Base-by-base conservation (phyloP, 2,888 invertebrate genomes). In the Timema podura region DNA sequence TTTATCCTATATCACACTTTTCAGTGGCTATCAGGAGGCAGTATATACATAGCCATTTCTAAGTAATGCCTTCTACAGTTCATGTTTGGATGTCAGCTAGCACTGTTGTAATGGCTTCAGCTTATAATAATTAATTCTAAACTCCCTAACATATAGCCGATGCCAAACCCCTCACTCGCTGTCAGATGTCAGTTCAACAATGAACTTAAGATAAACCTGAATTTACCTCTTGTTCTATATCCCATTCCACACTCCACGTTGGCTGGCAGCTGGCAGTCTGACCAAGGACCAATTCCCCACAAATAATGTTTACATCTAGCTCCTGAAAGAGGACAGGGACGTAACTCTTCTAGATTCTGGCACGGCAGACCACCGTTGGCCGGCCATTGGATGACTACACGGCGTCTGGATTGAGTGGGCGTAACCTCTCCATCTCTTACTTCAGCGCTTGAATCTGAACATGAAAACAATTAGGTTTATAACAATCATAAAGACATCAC, bases 251-350 rank as follows among this genome's bases (percentile, higher is more conserved):
- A 86, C 7, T 80, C 78, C 54, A 81, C 80, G 8, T 78, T 80
- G 0, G 83, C 82, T 2, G 85, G 84, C 74, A 86, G 77, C 0
- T 82, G 81, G 75, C 86, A 87, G 5, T 82, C 79, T 74, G 81
- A 82, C 87, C 87, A 87, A 71, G 83, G 82, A 51, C 85, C 85
- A 9, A 83, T 77, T 49, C 82, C 79, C 86, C 86, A 86, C 48
- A 78, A 75, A 45, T 83, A 82, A 75, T 5, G 83, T 80, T 47
- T 81, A 80, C 78, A 68, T 79, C 78, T 68, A 77, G 81, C 73
- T 81, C 82, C 76, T 48, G 83, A 81, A 51, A 81, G 80, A 54
- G 83, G 82, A 70, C 87, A 87, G 67, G 82, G 82, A 9, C 85
- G 82, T 0, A 82, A 78, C 77, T 87, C 85, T 73, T 84, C 83